A percentile compares a stretch with the other conserved stretches of the same genome.
phyloP scores from a whole-genome alignment of 2,888 invertebrate genomes.

The Marasmarcha lunaedactyla region DNA sequence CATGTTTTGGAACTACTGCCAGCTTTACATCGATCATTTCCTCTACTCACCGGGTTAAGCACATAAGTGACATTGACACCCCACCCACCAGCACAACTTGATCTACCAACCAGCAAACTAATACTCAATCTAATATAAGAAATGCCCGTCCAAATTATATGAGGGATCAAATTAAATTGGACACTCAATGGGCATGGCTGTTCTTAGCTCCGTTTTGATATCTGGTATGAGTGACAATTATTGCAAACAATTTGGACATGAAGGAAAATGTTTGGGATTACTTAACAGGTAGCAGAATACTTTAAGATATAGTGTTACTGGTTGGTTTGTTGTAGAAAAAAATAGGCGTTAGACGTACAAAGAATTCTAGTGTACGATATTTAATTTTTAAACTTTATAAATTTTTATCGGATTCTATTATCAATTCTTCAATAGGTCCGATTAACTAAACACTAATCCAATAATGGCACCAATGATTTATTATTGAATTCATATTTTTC shows the following conservation, averaged over 20 bases:
- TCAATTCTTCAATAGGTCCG: no score
- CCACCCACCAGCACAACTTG: conserved; percentile 34
- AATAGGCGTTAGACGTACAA: no score
- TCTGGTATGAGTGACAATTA: conserved; percentile 41
- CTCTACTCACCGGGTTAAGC: conserved; percentile 68
- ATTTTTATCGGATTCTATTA: no score
- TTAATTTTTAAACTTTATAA: no score
- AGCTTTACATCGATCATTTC: conserved; percentile 63
- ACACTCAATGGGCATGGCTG: conserved; percentile 33
- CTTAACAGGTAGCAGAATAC: conserved; percentile 7
- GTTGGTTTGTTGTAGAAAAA: background rate
- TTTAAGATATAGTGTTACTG: no score
- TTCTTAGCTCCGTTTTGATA: conserved; percentile 42
- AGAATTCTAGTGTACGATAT: no score
- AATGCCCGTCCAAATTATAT: background rate
- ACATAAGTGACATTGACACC: conserved; percentile 70
- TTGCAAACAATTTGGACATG: background rate
- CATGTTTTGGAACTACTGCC: conserved; percentile 33
- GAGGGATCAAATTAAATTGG: conserved; percentile 32
- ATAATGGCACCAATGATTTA: no score
- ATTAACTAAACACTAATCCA: no score
- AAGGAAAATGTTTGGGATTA: background rate
- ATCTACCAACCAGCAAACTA: conserved; percentile 22
- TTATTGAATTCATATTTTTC: no score
- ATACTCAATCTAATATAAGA: no score